Conservation (phyloP, 1,140 invertebrate species). For the Neuroterus valhalla region DNA sequence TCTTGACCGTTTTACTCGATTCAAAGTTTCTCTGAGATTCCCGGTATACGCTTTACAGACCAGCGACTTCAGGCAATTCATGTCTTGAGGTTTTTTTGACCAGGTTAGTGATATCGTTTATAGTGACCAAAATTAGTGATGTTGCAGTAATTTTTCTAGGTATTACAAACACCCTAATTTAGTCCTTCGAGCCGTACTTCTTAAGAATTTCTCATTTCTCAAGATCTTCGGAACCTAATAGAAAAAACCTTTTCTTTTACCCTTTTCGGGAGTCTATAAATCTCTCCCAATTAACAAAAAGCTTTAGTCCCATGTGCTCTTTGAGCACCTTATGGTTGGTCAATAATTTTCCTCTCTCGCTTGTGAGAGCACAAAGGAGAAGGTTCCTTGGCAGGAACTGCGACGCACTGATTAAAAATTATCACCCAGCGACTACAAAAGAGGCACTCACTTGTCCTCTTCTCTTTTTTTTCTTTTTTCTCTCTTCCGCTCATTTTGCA, state of each 20-base stretch:
- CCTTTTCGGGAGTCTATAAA: constrained; percentile 17
- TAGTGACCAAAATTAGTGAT: no score
- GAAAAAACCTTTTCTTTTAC: background rate
- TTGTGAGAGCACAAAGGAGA: constrained; percentile 34
- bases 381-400: constrained; percentile 22
- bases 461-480: constrained; percentile 11
- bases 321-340: constrained; percentile 22
- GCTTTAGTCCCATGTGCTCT: constrained; percentile 14
- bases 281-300: constrained; percentile 25
- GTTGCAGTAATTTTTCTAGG: no score
- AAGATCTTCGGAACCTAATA: no score
- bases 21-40: constrained; percentile 13
- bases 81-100: no score
- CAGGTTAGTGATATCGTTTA: no score
- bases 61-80: background rate
- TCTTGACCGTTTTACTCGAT: constrained; percentile 24
- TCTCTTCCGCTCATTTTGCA: constrained; percentile 24
- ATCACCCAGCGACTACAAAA: constrained; percentile 38
- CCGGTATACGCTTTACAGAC: background rate
- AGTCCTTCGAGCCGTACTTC: no score
- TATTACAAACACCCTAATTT: no score
- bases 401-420: constrained; percentile 50
- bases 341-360: constrained; percentile 28
- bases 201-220: no score
- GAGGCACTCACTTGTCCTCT: constrained; percentile 1